Conservation (phyloP, 92 coral and sea anemone species). For the Ricordea florida region DNA sequence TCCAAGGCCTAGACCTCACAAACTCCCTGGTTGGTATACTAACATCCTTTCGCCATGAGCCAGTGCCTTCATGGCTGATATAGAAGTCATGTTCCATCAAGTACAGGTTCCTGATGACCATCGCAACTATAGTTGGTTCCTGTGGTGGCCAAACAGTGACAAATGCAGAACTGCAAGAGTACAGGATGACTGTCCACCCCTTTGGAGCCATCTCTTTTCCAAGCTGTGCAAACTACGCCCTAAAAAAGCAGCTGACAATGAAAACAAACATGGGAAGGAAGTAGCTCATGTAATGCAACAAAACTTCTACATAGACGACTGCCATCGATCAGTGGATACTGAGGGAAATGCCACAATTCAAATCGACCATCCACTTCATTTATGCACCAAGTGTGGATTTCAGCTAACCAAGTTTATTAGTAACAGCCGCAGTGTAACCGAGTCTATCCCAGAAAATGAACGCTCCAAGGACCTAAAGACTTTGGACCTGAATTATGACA, state of each 20-base stretch:
- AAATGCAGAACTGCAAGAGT: no score
- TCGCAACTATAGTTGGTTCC: conserved; percentile 22
- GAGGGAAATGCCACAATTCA: conserved; percentile 24
- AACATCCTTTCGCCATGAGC: neutral
- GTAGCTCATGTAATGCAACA: conserved; percentile 30
- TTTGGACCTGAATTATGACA: conserved; percentile 20
- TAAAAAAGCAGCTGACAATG: conserved; percentile 38
- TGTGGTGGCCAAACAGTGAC: no score
- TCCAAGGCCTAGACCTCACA: neutral
- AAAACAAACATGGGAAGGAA: conserved; percentile 6
- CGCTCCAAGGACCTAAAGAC: conserved; percentile 31
- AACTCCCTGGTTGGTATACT: conserved; percentile 6
- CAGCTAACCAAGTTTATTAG: conserved; percentile 49
- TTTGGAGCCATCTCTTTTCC: conserved; percentile 67
- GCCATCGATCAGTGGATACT: conserved; percentile 35
- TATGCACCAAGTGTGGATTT: conserved; percentile 31
- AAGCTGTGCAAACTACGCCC: conserved; percentile 54
- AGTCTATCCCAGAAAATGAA: conserved; percentile 43
- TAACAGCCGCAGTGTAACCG: conserved; percentile 24
- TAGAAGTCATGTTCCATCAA: conserved; percentile 7
- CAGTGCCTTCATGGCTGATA: conserved; percentile 13
- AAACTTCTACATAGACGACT: conserved; percentile 61
- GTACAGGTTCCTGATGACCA: conserved; percentile 36
- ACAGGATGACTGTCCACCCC: conserved; percentile 54
- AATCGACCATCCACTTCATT: conserved; percentile 3